Evolutionary conservation across 2,797 vertebrate genomes (phyloP).

Genomic region (Apogon talboti): DNA sequence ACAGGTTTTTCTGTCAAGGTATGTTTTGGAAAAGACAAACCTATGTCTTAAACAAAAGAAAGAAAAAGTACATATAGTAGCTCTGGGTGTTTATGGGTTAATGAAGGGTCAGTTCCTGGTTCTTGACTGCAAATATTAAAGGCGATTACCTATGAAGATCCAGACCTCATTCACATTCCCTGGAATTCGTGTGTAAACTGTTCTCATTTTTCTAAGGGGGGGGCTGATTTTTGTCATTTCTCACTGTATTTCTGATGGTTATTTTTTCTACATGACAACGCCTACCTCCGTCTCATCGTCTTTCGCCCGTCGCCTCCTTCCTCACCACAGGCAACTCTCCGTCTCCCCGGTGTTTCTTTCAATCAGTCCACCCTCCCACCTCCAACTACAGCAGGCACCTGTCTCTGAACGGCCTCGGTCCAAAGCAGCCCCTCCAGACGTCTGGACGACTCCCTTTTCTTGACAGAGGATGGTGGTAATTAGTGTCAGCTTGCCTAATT

Average conservation of each 20-base stretch:
- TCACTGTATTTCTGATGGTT: neutral
- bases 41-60: too few relatives aligned
- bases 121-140: too few relatives aligned
- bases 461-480: slow-evolving; percentile 44
- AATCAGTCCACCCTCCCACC: neutral
- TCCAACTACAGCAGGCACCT: slow-evolving; percentile 12
- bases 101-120: too few relatives aligned
- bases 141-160: too few relatives aligned
- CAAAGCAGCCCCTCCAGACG: neutral
- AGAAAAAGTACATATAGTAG: too few relatives aligned
- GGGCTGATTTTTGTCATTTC: too few relatives aligned
- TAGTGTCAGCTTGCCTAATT: slow-evolving; percentile 58
- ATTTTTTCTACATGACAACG: neutral
- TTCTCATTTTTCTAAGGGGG: too few relatives aligned
- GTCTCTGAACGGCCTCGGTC: slow-evolving; percentile 8
- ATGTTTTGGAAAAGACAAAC: too few relatives aligned
- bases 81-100: too few relatives aligned
- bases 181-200: too few relatives aligned
- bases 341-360: neutral
- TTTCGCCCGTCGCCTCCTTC: neutral
- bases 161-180: too few relatives aligned
- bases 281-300: neutral
- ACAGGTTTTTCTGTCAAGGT: too few relatives aligned
- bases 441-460: slow-evolving; percentile 23
- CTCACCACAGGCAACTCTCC: neutral